Evolutionary conservation across 2,888 invertebrate genomes (phyloP), one percentile per base, ranked within the genome.

Genomic region (Gnatocerus cornutus): DNA sequence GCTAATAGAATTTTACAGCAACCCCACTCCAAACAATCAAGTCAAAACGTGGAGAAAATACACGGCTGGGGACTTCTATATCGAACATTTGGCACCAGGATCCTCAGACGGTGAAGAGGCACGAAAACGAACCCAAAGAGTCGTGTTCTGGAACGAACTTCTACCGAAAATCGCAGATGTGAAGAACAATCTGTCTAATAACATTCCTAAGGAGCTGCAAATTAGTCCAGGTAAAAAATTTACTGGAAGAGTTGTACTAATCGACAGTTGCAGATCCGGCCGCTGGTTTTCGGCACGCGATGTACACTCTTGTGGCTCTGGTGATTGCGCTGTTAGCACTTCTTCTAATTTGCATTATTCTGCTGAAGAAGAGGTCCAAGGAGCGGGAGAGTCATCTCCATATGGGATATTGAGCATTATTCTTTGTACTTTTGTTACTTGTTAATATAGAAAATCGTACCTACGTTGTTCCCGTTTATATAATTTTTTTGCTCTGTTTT

Each of bases 41-140:
- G 86, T 86, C 69, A 87, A 87, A 50, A 84, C 85, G 8, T 93
- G 93, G 92, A 84, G 86, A 71, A 87, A 88, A 13, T 92, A 91
- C 78, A 87, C 85, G 73, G 79, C 84, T 9, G 85, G 85, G 3
- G 87, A 88, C 73, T 85, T 85, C 41, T 85, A 87, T 71, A 84
- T 89, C 50, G 86, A 87, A 78, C 84, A 87, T 72, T 84, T 89
- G 56, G 83, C 82, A 7, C 7, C 52, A 43, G 27, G 55, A 21
- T 30, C 59, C 45, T 52, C 43, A 16, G 72, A 59, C 33, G 71
- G 64, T 33, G 74, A 76, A 16, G 77, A 78, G 53, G 64, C 68
- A 3, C 69, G 73, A 46, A 64, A 69, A 21, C 73, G 76, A 45
- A 71, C 58, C 1, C 69, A 77, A 53, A 73, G 78, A 46, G 73